Percentiles rank a stretch among this genome's conserved stretches.
Evolutionary conservation across 1,140 invertebrate genomes (phyloP).

Genomic region (Bilobella aurantiaca): DNA sequence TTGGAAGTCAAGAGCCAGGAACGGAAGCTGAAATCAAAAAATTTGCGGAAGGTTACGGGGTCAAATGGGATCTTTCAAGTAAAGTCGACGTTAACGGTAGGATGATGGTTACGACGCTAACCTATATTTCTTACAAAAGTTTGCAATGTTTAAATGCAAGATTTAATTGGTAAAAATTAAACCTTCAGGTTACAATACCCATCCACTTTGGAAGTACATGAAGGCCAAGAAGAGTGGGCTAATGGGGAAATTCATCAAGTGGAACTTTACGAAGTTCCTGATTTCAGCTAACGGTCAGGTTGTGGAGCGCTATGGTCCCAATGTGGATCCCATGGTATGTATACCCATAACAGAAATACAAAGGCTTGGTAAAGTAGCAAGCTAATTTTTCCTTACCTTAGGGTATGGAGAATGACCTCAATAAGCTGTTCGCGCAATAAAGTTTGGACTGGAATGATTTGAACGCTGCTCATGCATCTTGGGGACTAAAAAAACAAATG

Average conservation of each 20-base stretch:
- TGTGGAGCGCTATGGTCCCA: constrained; percentile 28
- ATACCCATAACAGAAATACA: not conserved
- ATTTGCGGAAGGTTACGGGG: constrained; percentile 55
- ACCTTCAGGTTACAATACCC: constrained; percentile 45
- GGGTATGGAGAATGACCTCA: constrained; percentile 26
- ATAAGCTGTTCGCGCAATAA: constrained; percentile 16
- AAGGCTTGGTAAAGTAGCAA: constrained; percentile 8
- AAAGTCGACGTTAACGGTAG: constrained; percentile 77
- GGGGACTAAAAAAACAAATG: not conserved
- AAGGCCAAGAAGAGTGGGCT: constrained; percentile 66
- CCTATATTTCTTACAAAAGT: too few species aligned
- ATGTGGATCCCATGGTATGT: constrained; percentile 23
- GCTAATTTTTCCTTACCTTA: constrained; percentile 18
- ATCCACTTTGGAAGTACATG: constrained; percentile 78
- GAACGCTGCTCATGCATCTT: too few species aligned
- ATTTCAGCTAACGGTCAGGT: constrained; percentile 48
- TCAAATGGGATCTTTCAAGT: constrained; percentile 68
- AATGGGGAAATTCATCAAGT: constrained; percentile 75
- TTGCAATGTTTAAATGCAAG: too few species aligned
- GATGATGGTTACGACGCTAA: too few species aligned
- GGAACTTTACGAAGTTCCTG: constrained; percentile 96
- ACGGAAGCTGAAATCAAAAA: constrained; percentile 58
- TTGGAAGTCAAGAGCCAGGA: constrained; percentile 66
- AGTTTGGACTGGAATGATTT: not conserved
- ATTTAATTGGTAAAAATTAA: constrained; percentile 37